phyloP scores from a whole-genome alignment of 2,797 vertebrate genomes.

The Heterohyrax brucei region DNA sequence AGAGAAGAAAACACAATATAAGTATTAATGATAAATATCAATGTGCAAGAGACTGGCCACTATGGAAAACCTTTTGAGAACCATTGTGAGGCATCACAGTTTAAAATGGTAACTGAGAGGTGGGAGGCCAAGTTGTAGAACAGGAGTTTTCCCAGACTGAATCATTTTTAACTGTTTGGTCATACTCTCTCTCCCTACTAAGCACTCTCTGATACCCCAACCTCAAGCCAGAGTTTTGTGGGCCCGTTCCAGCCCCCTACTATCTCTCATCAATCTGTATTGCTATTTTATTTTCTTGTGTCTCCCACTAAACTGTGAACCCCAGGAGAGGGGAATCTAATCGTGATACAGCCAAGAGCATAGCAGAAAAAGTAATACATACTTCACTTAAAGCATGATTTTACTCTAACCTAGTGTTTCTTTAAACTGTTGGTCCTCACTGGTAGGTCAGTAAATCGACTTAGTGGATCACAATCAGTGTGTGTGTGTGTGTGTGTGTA shows the following conservation, averaged over 20 bases:
- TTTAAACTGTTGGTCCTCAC: background rate
- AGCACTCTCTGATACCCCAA: background rate
- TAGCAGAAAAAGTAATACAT: slow-evolving; percentile 17
- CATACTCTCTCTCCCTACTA: slow-evolving; percentile 23
- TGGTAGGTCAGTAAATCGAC: background rate
- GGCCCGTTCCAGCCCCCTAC: background rate
- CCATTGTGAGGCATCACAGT: background rate
- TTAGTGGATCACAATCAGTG: background rate
- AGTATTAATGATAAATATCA: slow-evolving; percentile 48
- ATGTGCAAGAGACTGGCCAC: background rate
- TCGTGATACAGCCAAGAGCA: background rate
- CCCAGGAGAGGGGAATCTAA: slow-evolving; percentile 20
- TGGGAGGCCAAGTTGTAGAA: slow-evolving; percentile 24
- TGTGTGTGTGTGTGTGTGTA: slow-evolving; percentile 49
- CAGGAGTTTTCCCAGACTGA: background rate
- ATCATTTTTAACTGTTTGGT: slow-evolving; percentile 43
- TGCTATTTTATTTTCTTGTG: slow-evolving; percentile 24
- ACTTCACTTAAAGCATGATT: slow-evolving; percentile 32
- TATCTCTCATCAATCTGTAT: background rate
- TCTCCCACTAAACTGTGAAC: slow-evolving; percentile 10
- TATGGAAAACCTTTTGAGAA: slow-evolving; percentile 52
- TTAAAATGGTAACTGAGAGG: slow-evolving; percentile 10
- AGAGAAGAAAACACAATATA: slow-evolving; percentile 48
- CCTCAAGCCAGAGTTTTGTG: background rate
- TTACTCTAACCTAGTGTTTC: background rate